These are phyloP conservation scores for Tolypeutes matacus DNA, from an alignment of 2,797 vertebrate genomes.

Conservation along the genomic window DNA sequence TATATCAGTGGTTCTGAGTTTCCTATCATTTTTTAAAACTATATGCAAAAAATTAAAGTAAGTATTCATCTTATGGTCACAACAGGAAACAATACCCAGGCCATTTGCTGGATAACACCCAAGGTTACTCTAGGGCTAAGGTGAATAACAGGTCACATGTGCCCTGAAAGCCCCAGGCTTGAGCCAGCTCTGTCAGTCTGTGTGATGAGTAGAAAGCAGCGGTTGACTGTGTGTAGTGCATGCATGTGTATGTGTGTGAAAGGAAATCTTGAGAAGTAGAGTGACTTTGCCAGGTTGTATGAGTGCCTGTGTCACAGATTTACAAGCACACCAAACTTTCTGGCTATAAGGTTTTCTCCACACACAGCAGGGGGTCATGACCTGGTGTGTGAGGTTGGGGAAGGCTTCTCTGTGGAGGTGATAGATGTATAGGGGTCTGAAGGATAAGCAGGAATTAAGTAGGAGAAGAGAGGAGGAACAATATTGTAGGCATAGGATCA, in stretches of 20 bases:
- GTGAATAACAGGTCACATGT: not conserved
- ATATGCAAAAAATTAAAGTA: not conserved
- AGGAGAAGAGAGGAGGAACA: not conserved
- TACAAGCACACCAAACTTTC: not conserved
- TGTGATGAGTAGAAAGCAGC: not conserved
- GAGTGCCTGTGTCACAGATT: not conserved
- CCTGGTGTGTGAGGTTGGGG: not conserved
- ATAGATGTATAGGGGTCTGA: not conserved
- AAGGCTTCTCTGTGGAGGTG: not conserved
- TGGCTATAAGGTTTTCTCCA: not conserved
- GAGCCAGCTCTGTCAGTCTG: not conserved
- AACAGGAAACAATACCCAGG: not conserved
- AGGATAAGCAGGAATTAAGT: not conserved
- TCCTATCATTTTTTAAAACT: not conserved
- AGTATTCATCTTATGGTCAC: not conserved
- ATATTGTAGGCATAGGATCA: not conserved
- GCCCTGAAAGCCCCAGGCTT: fast-evolving
- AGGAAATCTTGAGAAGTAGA: not conserved
- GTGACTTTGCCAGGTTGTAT: not conserved
- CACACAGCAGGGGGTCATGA: not conserved
- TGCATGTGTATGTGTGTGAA: fast-evolving
- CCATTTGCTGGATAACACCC: not conserved
- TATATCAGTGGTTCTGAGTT: not conserved
- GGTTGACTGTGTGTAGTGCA: too few species aligned
- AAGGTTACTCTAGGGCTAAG: not conserved